Evolutionary conservation across 2,888 invertebrate species (phyloP).

Genomic region (Panzeria rudis): DNA sequence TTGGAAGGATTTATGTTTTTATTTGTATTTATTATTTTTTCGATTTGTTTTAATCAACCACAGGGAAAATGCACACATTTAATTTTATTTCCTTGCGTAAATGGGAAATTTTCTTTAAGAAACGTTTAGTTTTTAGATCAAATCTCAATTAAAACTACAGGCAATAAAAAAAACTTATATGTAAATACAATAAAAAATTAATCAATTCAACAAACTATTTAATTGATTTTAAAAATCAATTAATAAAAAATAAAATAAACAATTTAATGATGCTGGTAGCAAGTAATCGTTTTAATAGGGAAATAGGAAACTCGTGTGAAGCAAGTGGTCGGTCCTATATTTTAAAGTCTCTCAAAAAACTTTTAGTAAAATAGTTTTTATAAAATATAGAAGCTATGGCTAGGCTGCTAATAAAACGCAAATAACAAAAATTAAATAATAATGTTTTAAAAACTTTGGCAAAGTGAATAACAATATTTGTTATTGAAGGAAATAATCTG

Average conservation of each 20-base stretch:
- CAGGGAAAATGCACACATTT: constrained; percentile 71
- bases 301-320: background rate
- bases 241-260: constrained; percentile 30
- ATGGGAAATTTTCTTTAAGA: constrained; percentile 70
- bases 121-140: constrained; percentile 65
- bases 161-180: constrained; percentile 48
- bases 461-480: background rate
- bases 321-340: constrained; percentile 1
- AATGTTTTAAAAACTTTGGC: background rate
- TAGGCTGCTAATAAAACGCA: background rate
- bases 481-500: background rate
- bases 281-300: background rate
- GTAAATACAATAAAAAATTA: constrained; percentile 70
- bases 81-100: constrained; percentile 74
- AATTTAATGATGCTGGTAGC: constrained; percentile 12
- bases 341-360: background rate
- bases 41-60: constrained; percentile 61
- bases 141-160: constrained; percentile 69
- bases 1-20: constrained; percentile 60
- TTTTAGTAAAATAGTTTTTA: background rate
- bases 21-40: constrained; percentile 36
- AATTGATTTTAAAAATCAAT: constrained; percentile 67
- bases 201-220: constrained; percentile 72
- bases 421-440: background rate
- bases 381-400: background rate